A percentile compares a stretch with the other conserved stretches of the same genome.
Evolutionary conservation across 2,797 vertebrate species (phyloP).

Genomic region (Catharus ustulatus): DNA sequence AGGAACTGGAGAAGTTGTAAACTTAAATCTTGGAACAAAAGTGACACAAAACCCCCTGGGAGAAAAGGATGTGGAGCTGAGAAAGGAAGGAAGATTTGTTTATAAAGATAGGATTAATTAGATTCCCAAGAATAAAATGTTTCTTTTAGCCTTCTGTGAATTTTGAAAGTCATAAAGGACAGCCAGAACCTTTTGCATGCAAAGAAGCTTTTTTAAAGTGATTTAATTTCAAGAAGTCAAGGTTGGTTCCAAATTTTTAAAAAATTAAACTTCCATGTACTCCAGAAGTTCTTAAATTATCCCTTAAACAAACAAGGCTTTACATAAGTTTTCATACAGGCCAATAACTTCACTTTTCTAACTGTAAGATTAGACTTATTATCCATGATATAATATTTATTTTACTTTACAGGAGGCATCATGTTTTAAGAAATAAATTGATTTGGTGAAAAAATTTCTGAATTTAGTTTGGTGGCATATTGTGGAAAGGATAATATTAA

Average conservation of each 20-base stretch:
- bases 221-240: neutral
- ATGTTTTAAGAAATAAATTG: neutral
- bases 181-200: neutral
- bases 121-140: neutral
- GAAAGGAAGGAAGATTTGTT: conserved; percentile 34
- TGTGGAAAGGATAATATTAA: neutral
- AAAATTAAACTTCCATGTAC: neutral
- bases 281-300: neutral
- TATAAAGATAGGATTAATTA: neutral
- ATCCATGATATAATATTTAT: neutral
- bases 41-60: neutral
- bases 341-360: neutral
- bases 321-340: neutral
- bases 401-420: neutral
- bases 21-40: neutral
- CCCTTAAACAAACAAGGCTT: neutral
- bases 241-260: neutral
- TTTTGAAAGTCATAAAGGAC: neutral
- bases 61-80: neutral
- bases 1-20: neutral
- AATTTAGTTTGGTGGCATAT: neutral
- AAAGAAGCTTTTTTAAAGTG: neutral
- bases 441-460: neutral
- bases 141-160: neutral
- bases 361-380: neutral